These are phyloP conservation scores for Drosophila trapezifrons DNA, from an alignment of 1,140 invertebrate species.

Conservation along the genomic window DNA sequence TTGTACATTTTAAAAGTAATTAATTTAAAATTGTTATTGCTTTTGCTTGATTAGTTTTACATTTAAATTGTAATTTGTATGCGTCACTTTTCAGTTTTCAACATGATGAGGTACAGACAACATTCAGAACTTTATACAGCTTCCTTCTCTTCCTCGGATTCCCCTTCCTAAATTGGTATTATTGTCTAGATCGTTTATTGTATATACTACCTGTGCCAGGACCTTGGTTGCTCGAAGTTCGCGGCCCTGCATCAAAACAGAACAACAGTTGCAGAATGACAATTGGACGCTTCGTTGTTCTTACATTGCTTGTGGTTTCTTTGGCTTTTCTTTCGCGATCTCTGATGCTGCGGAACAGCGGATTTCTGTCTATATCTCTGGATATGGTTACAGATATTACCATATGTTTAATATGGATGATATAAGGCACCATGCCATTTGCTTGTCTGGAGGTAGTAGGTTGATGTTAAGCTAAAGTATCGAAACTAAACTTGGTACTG, in stretches of 20 bases:
- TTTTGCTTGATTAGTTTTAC: slow-evolving; percentile 40
- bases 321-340: slow-evolving; percentile 47
- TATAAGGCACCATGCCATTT: slow-evolving; percentile 1
- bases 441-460: slow-evolving; percentile 66
- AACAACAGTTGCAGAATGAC: slow-evolving; percentile 84
- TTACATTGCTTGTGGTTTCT: slow-evolving; percentile 84
- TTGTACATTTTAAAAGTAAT: slow-evolving; percentile 69
- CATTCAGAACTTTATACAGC: slow-evolving; percentile 64
- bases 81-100: slow-evolving; percentile 62
- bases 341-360: background rate
- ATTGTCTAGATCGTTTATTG: slow-evolving; percentile 41
- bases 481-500: background rate
- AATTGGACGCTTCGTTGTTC: slow-evolving; percentile 84
- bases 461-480: slow-evolving; percentile 44
- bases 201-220: slow-evolving; percentile 63
- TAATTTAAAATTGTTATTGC: slow-evolving; percentile 78
- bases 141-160: background rate
- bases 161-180: slow-evolving; percentile 26
- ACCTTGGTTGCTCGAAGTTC: slow-evolving; percentile 51
- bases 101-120: slow-evolving; percentile 75
- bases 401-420: slow-evolving; percentile 5
- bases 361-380: background rate
- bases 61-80: slow-evolving; percentile 49
- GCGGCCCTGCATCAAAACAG: slow-evolving; percentile 82
- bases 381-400: background rate